Base-by-base conservation (phyloP, 2,113 vertebrate genomes). In the Pionites leucogaster region DNA sequence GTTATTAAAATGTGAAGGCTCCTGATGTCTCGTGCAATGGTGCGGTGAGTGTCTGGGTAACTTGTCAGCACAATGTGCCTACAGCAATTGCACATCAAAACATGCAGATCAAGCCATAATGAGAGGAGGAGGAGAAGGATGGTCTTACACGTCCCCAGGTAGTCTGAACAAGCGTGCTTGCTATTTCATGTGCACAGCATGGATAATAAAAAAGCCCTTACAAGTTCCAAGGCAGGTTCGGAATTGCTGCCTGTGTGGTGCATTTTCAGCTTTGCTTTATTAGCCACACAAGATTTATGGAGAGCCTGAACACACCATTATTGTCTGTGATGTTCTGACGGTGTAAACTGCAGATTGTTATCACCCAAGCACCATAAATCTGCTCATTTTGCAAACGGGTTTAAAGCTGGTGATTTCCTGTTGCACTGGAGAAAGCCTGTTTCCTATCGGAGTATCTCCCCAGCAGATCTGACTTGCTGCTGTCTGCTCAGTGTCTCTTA, bases 401-500 rank as follows among this genome's bases (percentile, higher is more conserved):
- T 75, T 55, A 29, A 79, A 41, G 78, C 20, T 20, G 62, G 44
- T 12, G 70, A 23, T 67, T 92, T 92, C 91, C 55, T 17, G 41
- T 82, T 85, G 41, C 59, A 3, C 74, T 72, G 92, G 92, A 95
- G 82, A 92, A 77, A 88, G 25, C 25, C 37, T n/a, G 46, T 3
- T 53, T 62, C 70, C 50, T 77, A 27, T n/a, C 5, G 2, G 57
- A 47, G 31, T 15, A 33, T 84, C 79, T 83, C 96, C 50, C 5
- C 4, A 9, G 72, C n/a, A 74, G 67, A 64, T 75, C 85, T 72
- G 85, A 46, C 72, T 65, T 4, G 7, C 55, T 72, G 63, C 77
- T 93, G 68, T 33, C 80, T 86, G 50, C 80, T 97, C 95, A 92
- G 91, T 60, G 8, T 49, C 60, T 89, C 93, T 46, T 60, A 76